These are phyloP conservation scores for Centropyge bicolor DNA, from an alignment of 2,797 vertebrate genomes.

Conservation along the genomic window DNA sequence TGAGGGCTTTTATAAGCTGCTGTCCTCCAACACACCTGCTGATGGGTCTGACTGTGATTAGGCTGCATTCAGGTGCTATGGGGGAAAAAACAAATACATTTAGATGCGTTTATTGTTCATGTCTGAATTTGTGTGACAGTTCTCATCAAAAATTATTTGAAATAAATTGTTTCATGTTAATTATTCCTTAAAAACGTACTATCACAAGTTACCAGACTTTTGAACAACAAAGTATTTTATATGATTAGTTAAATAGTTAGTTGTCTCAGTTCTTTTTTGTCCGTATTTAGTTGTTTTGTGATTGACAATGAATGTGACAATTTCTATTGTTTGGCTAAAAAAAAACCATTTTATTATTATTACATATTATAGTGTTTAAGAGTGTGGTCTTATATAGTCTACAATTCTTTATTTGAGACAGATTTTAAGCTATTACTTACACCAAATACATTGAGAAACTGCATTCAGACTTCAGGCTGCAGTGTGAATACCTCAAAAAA, in stretches of 20 bases:
- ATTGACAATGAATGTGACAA: no score
- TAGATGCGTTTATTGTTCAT: background rate
- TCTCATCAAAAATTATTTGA: background rate
- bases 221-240: no score
- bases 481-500: background rate
- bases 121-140: background rate
- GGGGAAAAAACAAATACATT: background rate
- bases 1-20: background rate
- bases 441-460: background rate
- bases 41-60: slow-evolving; percentile 11
- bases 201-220: no score
- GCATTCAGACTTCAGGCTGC: background rate
- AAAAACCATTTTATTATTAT: no score
- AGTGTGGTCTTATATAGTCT: no score
- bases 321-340: no score
- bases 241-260: no score
- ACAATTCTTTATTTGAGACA: background rate
- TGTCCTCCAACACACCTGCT: slow-evolving; percentile 19
- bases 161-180: no score
- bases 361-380: no score
- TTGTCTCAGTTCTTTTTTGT: no score
- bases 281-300: no score
- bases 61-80: slow-evolving; percentile 33
- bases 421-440: background rate
- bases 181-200: no score